Conservation (phyloP, 1,140 invertebrate genomes). For the Frieseomelitta varia region DNA sequence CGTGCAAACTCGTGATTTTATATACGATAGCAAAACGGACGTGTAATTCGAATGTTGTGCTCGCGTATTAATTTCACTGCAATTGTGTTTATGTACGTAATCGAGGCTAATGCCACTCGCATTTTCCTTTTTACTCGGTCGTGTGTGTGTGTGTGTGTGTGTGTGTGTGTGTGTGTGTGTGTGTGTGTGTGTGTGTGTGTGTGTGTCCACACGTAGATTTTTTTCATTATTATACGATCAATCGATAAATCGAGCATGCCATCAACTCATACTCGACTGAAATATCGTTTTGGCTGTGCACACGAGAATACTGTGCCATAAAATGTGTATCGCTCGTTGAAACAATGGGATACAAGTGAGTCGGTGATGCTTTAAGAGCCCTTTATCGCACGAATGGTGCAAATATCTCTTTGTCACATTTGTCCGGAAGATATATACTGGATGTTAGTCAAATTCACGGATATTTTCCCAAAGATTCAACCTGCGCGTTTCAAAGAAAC, state of each 20-base stretch:
- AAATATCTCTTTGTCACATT: constrained; percentile 46
- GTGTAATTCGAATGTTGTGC: not conserved
- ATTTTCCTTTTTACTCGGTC: not conserved
- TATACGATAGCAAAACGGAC: too few relatives aligned
- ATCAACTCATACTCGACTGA: constrained; percentile 17
- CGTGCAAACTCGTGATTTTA: not conserved
- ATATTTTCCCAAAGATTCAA: not conserved
- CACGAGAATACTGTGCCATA: constrained; percentile 36
- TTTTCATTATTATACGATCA: not conserved
- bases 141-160: too few relatives aligned
- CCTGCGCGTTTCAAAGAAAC: not conserved
- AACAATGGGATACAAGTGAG: constrained; percentile 56
- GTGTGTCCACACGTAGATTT: not conserved
- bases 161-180: too few relatives aligned
- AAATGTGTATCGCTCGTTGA: constrained; percentile 33
- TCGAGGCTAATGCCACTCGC: not conserved
- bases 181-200: too few relatives aligned
- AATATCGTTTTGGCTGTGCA: not conserved
- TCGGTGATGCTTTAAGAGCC: constrained; percentile 50
- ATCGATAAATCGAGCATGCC: not conserved
- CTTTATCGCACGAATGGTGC: constrained; percentile 34
- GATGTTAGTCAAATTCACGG: not conserved
- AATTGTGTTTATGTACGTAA: too few relatives aligned
- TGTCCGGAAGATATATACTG: not conserved
- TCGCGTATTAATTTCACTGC: not conserved